Base-by-base conservation (phyloP, 2,888 invertebrate genomes). In the Cerastis leucographa region DNA sequence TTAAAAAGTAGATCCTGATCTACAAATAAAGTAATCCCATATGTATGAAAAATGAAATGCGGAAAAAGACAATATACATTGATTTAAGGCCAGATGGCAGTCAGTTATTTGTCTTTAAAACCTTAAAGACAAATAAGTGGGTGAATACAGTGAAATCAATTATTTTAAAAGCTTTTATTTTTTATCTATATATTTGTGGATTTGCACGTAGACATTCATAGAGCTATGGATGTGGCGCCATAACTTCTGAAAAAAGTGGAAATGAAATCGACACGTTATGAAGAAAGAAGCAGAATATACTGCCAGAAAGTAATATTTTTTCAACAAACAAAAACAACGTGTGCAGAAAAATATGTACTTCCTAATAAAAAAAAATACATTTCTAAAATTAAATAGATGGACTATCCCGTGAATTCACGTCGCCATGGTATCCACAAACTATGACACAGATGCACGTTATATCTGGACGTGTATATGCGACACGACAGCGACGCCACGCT, bases 381-480 rank as follows among this genome's bases (percentile, higher is more conserved):
- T 71, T 22, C 0, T 11, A 42, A 56, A 54, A 19, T 12, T 9
- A 17, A 5, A 8, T 6, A 44, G 0, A n/a, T 8, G 1, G 44
- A 40, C 2, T 49, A 51, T 84, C 76, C 80, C 73, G 14, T 14
- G 9, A 54, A 74, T 51, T 12, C 19, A 5, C 7, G 6, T 11
- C 2, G 9, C 4, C 29, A 79, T 85, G 85, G 88, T 76, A 56
- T 69, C 25, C n/a, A 29, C 14, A 80, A 65, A 8, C 65, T 71
- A 75, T 87, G 87, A 83, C 87, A 87, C 83, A 86, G 73, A 88
- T 86, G 80, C 78, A 81, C 62, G 76, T 66, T 87, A 84, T 83
- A 83, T 75, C 64, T 75, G 78, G 64, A 62, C 19, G 11, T 62
- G 72, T 76, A 80, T 74, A 73, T 0, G 64, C 42, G 42, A 64